Evolutionary conservation across 1,140 invertebrate genomes (phyloP).

Genomic region (Philopotamus ludificatus): DNA sequence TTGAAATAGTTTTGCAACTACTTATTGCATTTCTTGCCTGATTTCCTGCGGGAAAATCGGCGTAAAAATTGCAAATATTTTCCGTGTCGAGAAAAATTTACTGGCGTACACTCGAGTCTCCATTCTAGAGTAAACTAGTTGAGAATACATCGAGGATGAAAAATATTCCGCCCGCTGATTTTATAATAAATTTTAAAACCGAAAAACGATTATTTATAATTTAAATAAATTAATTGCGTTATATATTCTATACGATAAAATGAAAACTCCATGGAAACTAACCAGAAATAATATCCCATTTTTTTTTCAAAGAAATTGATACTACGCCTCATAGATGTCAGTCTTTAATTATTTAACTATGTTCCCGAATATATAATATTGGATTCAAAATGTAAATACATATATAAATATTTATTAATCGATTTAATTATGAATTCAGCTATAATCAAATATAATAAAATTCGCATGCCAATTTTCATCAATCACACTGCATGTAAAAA

Average conservation of each 20-base stretch:
- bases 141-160: neutral
- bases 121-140: neutral
- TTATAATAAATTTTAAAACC: neutral
- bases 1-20: constrained; percentile 2
- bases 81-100: constrained; percentile 20
- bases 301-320: neutral
- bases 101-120: neutral
- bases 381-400: no score
- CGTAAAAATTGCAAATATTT: constrained; percentile 29
- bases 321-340: no score
- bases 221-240: neutral
- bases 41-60: constrained; percentile 31
- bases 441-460: neutral
- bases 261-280: no score
- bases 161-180: neutral
- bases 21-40: neutral
- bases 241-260: neutral
- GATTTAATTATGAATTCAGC: no score
- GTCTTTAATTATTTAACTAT: no score
- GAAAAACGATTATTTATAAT: neutral
- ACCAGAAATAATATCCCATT: neutral
- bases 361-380: no score
- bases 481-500: neutral
- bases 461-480: neutral
- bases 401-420: no score